phyloP scores from a whole-genome alignment of 2,113 vertebrate genomes.

The Corythoichthys intestinalis region DNA sequence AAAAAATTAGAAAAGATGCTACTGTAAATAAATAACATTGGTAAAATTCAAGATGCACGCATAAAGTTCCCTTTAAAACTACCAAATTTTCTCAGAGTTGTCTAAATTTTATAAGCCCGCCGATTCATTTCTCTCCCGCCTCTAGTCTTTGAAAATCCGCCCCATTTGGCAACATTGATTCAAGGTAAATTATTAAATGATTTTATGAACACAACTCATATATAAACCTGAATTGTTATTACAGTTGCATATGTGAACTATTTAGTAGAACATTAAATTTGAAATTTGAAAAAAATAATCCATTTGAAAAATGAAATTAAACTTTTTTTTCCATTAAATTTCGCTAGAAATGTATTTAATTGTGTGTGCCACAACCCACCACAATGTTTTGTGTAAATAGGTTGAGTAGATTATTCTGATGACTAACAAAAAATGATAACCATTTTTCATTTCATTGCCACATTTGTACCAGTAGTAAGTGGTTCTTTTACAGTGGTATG shows the following conservation, averaged over 20 bases:
- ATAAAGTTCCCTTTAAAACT: no score
- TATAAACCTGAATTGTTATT: not conserved
- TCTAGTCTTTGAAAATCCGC: no score
- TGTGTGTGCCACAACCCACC: no score
- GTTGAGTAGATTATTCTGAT: not conserved
- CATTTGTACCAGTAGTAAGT: not conserved
- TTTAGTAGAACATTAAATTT: not conserved
- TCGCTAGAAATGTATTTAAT: not conserved
- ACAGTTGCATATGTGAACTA: not conserved
- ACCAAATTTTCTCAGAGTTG: no score
- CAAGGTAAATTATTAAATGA: not conserved
- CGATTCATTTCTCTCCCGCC: no score
- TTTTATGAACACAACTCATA: not conserved
- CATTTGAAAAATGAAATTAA: not conserved
- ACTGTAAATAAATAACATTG: no score
- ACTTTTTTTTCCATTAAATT: not conserved
- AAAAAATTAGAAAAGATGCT: no score
- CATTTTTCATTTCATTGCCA: not conserved
- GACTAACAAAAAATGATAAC: not conserved
- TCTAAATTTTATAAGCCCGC: no score
- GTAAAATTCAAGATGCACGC: no score
- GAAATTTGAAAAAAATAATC: not conserved
- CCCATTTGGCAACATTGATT: not conserved
- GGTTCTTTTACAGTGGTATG: no score
- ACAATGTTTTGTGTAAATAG: not conserved